These are phyloP conservation scores for Coremacera marginata DNA, from an alignment of 2,888 invertebrate species.

Conservation along the genomic window DNA sequence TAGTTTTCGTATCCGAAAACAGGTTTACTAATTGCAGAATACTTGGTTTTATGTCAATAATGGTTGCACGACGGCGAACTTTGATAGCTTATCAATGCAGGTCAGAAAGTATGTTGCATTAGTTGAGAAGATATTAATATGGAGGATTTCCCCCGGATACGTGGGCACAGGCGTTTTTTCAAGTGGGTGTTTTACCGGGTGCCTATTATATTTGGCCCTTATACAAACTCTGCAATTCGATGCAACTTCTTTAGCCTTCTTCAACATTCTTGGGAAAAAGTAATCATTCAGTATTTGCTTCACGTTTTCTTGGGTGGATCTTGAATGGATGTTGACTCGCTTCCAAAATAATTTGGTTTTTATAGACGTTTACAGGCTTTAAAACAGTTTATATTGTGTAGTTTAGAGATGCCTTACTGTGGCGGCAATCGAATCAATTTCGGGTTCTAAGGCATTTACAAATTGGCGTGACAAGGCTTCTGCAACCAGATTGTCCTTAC, in stretches of 20 bases:
- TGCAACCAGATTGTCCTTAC: slow-evolving; percentile 29
- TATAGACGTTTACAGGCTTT: not conserved
- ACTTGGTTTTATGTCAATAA: slow-evolving; percentile 26
- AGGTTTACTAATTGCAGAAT: not conserved
- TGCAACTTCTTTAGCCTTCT: not conserved
- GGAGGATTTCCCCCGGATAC: not conserved
- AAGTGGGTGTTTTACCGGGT: not conserved
- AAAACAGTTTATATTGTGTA: too few species aligned
- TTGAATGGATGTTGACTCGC: slow-evolving; percentile 4
- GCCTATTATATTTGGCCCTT: not conserved
- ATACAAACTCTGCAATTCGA: not conserved
- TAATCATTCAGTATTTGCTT: slow-evolving; percentile 6
- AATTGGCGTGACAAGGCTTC: slow-evolving; percentile 25
- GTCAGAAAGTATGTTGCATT: not conserved
- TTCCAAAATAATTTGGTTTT: slow-evolving; percentile 18
- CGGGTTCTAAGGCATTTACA: not conserved
- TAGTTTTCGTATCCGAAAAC: not conserved
- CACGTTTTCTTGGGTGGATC: slow-evolving; percentile 18
- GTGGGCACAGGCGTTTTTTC: not conserved
- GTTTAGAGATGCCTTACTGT: not conserved
- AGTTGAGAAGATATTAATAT: not conserved
- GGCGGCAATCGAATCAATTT: not conserved
- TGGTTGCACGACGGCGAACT: slow-evolving; percentile 27
- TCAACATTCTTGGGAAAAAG: slow-evolving; percentile 16
- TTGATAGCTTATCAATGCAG: slow-evolving; percentile 28